These are phyloP conservation scores for Poeciliopsis gracilis DNA, from an alignment of 2,797 vertebrate species.

Conservation along the genomic window DNA sequence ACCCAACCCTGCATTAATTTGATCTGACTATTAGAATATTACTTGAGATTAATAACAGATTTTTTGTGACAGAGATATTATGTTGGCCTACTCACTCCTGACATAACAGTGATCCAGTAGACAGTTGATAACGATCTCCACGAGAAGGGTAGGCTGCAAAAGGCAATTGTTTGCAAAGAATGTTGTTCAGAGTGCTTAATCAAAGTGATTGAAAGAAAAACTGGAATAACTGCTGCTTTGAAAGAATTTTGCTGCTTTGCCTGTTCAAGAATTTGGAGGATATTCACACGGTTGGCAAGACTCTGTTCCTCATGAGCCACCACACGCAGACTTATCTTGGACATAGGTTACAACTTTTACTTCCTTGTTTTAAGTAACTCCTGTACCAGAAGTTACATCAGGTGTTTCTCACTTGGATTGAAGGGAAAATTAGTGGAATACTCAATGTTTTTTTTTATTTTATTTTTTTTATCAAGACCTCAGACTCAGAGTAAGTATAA, in stretches of 20 bases:
- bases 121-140: not conserved
- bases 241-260: too few species aligned
- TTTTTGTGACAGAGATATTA: not conserved
- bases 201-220: not conserved
- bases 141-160: not conserved
- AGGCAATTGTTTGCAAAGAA: not conserved
- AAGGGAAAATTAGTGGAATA: not conserved
- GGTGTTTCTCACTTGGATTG: not conserved
- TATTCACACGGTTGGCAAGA: not conserved
- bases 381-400: not conserved
- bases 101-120: not conserved
- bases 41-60: not conserved
- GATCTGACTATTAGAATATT: not conserved
- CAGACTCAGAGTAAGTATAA: not conserved
- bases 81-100: not conserved
- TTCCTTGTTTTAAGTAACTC: not conserved
- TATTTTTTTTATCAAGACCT: not conserved
- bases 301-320: not conserved
- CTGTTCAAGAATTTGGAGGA: too few species aligned
- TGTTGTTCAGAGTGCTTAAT: not conserved
- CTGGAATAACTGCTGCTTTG: too few species aligned
- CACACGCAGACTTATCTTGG: not conserved
- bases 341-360: not conserved
- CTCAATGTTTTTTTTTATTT: not conserved
- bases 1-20: not conserved